Base-by-base conservation (phyloP, 2,113 vertebrate species). In the Psilopogon haemacephalus region DNA sequence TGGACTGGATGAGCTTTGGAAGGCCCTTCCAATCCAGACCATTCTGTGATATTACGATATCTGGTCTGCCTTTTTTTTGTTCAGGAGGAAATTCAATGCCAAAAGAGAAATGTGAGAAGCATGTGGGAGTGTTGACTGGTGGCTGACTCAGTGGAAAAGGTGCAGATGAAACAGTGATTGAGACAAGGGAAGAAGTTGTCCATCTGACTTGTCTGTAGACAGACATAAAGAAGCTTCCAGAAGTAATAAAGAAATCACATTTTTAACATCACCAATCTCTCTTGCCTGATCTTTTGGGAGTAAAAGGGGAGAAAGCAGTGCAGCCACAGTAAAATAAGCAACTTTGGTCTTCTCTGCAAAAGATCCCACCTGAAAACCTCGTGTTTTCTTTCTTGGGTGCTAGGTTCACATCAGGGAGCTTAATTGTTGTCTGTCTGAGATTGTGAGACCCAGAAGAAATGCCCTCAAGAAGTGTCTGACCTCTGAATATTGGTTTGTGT, bases 401-500 rank as follows among this genome's bases (percentile, higher is more conserved):
- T 70, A 96, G 78, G 70, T 91, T 59, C 73, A 42, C 71, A 94
- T 84, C n/a, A 75, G 15, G 56, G 54, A 52, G 5, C 10, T 90
- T 89, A 77, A 91, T 59, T 92, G 70, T 72, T 90, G 32, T 75
- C 65, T 35, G 14, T 38, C 54, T 73, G 40, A 86, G 17, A 62
- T 60, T 77, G 32, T 93, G 69, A 83, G 54, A 76, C 42, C 5
- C 55, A 78, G 37, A 83, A 80, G 52, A 64, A 88, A 60, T 73
- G 44, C 42, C 58, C 19, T 75, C 55, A 82, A 89, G 82, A 94
- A 78, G 52, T 42, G 58, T 59, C n/a, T 46, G 79, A 90, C 38
- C 60, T 84, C 26, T 92, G 95, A 97, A 71, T 80, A 90, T 35
- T 77, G 23, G 26, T 65, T 83, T 92, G 46, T 70, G 55, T 70